These are phyloP conservation scores for Amblyopsis hoosieri DNA, from an alignment of 2,797 vertebrate species.

Conservation along the genomic window DNA sequence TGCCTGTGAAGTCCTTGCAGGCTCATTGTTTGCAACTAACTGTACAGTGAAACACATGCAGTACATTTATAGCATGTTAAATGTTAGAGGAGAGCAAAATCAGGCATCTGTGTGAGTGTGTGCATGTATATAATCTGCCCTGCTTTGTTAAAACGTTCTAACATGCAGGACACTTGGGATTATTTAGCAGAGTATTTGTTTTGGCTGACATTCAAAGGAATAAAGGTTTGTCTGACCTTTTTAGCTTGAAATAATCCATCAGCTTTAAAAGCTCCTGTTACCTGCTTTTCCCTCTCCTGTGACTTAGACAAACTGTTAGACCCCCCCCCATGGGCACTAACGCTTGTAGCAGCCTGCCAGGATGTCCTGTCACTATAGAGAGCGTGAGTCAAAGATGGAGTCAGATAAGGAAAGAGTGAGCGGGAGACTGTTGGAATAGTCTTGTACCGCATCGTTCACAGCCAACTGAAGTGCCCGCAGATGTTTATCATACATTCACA, in stretches of 20 bases:
- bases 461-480: too few species aligned
- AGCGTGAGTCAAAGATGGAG: neutral
- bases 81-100: too few species aligned
- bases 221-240: neutral
- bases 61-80: too few species aligned
- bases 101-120: too few species aligned
- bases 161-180: too few species aligned
- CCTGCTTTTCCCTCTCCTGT: conserved; percentile 61
- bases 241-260: conserved; percentile 18
- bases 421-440: neutral
- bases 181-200: too few species aligned
- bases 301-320: conserved; percentile 56
- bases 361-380: conserved; percentile 53
- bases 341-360: conserved; percentile 69
- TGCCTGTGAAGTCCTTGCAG: conserved; percentile 29
- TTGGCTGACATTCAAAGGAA: too few species aligned
- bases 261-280: conserved; percentile 59
- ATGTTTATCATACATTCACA: conserved; percentile 9
- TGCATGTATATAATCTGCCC: too few species aligned
- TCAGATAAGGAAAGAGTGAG: neutral
- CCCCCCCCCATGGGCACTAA: conserved; percentile 57
- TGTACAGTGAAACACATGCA: neutral
- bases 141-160: too few species aligned
- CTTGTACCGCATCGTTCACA: neutral
- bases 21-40: conserved; percentile 16